Conservation (phyloP, 2,888 invertebrate species). For the Tinea semifulvella region DNA sequence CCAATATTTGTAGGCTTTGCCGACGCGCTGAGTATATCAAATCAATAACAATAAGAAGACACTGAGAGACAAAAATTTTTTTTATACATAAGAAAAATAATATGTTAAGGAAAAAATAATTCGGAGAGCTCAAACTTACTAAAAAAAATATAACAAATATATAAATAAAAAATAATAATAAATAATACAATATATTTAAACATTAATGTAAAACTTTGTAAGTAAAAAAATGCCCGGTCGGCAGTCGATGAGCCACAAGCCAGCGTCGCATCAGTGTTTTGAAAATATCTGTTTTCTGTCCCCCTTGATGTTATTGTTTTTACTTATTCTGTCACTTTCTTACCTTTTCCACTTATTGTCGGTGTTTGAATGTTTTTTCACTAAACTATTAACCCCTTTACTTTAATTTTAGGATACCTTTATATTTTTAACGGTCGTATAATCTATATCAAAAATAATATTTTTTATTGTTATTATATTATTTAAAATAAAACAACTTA, state of each 20-base stretch:
- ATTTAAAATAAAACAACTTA: background rate
- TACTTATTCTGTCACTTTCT: conserved; percentile 42
- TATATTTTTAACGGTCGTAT: conserved; percentile 22
- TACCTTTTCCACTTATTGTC: conserved; percentile 53
- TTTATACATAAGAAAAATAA: too few relatives aligned
- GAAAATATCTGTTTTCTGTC: conserved; percentile 49
- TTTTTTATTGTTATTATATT: background rate
- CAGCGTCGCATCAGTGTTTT: conserved; percentile 61
- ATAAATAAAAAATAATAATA: background rate
- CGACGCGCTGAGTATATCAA: too few relatives aligned
- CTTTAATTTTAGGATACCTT: conserved; percentile 12
- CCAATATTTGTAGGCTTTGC: too few relatives aligned
- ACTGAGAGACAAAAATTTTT: too few relatives aligned
- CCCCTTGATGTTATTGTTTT: conserved; percentile 43
- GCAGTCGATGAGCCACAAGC: conserved; percentile 36
- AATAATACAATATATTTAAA: too few relatives aligned
- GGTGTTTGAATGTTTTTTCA: conserved; percentile 64
- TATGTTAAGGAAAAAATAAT: too few relatives aligned
- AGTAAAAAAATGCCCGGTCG: conserved; percentile 54
- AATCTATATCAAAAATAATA: background rate
- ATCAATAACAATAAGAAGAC: too few relatives aligned
- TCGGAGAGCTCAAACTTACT: too few relatives aligned
- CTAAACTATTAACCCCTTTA: conserved; percentile 29
- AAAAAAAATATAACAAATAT: background rate
- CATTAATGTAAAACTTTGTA: too few relatives aligned